Percentiles rank a stretch among this genome's conserved stretches.
These are phyloP conservation scores for Archocentrus centrarchus DNA, from an alignment of 2,113 vertebrate genomes.

Conservation along the genomic window DNA sequence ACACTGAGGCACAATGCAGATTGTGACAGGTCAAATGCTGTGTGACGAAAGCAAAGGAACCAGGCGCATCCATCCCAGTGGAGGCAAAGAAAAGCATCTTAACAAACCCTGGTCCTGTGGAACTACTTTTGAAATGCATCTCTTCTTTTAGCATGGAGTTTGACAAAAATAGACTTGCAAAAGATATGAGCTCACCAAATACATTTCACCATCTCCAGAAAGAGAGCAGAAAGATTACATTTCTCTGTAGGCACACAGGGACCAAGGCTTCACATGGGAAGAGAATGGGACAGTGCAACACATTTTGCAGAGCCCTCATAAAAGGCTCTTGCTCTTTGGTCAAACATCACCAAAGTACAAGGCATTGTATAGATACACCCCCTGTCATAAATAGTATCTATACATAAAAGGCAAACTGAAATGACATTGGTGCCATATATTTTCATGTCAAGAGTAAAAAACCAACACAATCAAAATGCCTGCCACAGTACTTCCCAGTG, in stretches of 20 bases:
- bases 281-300: constrained; percentile 68
- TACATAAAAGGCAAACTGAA: constrained; percentile 65
- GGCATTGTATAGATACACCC: constrained; percentile 61
- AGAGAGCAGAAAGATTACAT: constrained; percentile 35
- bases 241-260: constrained; percentile 50
- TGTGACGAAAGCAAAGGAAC: constrained; percentile 44
- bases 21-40: constrained; percentile 64
- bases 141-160: constrained; percentile 22
- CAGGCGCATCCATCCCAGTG: constrained; percentile 24
- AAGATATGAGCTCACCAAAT: constrained; percentile 28
- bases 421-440: constrained; percentile 43
- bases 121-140: constrained; percentile 53
- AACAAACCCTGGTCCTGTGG: constrained; percentile 44
- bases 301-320: constrained; percentile 60
- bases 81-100: constrained; percentile 25
- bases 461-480: constrained; percentile 63
- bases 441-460: constrained; percentile 48
- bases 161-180: constrained; percentile 35
- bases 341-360: constrained; percentile 72
- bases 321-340: constrained; percentile 77
- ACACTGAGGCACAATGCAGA: constrained; percentile 23
- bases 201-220: neutral
- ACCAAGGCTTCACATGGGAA: constrained; percentile 58
- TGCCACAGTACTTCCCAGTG: constrained; percentile 57
- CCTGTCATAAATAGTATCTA: constrained; percentile 51